Base-by-base conservation (phyloP, 2,888 invertebrate species). In the Yponomeuta sedellus region DNA sequence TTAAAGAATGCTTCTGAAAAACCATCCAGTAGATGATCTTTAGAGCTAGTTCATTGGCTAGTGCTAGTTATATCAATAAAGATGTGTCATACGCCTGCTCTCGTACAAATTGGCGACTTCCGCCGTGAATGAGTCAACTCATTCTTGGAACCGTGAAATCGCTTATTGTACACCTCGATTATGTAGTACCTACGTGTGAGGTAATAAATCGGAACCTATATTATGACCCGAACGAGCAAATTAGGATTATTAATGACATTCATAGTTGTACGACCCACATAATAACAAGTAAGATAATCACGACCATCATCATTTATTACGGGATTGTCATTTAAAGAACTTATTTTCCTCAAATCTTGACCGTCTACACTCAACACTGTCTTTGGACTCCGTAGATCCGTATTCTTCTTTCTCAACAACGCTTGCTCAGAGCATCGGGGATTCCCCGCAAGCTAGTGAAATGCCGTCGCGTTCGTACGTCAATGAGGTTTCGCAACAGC, bases 401-500 rank as follows among this genome's bases (percentile, higher is more conserved):
- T 16, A 2, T 52, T 16, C 8, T 16, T 52, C 44, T 52, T 16
- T 16, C 44, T 1, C 44, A 52, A 52, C 5, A 52, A 3, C 25
- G 25, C 34, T 52, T 16, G 44, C 44, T 52, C 44, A 16, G n/a
- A 16, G 44, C 44, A 52, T 11, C 10, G 66, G 66, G 61, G 39
- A 61, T 25, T 58, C 66, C 66, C 61, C 22, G 52, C 6, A 12
- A 57, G 11, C 56, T 52, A 20, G 20, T 52, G 63, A 64, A 65
- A 65, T 65, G 65, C 22, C 52, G 34, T 34, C 39, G 62, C 63
- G 57, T 34, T 63, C 44, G 63, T n/a, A 34, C 39, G 58, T 62
- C 58, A 58, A 86, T 86, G 90, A 91, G 89, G 90, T 89, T 89
- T 86, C 89, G 85, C 85, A 88, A 90, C 11, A 11, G 84, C 44